phyloP scores from a whole-genome alignment of 2,797 vertebrate species.

The Clarias fuscus region DNA sequence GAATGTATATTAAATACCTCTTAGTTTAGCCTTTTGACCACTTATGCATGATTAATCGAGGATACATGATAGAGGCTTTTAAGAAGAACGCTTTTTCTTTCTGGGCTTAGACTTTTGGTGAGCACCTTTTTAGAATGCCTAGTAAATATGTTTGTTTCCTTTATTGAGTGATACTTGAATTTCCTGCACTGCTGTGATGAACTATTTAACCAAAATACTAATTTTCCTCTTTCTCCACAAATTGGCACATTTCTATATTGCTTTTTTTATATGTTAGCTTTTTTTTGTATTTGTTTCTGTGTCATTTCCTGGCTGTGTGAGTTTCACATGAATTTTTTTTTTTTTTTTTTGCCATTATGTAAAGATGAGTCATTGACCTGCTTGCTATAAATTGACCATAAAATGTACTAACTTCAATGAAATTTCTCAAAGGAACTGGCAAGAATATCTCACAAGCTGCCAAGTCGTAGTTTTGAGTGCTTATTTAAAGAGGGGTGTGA shows the following conservation, averaged over 20 bases:
- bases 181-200: slow-evolving; percentile 70
- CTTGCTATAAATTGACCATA: not conserved
- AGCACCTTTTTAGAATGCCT: slow-evolving; percentile 13
- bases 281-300: not conserved
- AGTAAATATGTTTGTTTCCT: slow-evolving; percentile 52
- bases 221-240: slow-evolving; percentile 58
- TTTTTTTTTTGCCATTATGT: slow-evolving; percentile 27
- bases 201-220: slow-evolving; percentile 73
- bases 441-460: not conserved
- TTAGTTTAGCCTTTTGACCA: slow-evolving; percentile 44
- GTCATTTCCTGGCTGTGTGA: slow-evolving; percentile 55
- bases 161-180: slow-evolving; percentile 66
- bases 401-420: not conserved
- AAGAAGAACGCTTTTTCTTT: slow-evolving; percentile 63
- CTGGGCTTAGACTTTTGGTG: slow-evolving; percentile 47
- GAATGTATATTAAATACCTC: slow-evolving; percentile 61
- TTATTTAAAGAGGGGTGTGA: slow-evolving; percentile 6
- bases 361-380: slow-evolving; percentile 3
- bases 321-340: slow-evolving; percentile 26
- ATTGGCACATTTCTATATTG: slow-evolving; percentile 76
- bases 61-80: slow-evolving; percentile 73
- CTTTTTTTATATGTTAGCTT: slow-evolving; percentile 52
- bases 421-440: not conserved
- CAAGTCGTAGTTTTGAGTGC: not conserved
- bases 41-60: slow-evolving; percentile 75